These are phyloP conservation scores for Netelia inedita DNA, from an alignment of 2,888 invertebrate species.

Conservation along the genomic window DNA sequence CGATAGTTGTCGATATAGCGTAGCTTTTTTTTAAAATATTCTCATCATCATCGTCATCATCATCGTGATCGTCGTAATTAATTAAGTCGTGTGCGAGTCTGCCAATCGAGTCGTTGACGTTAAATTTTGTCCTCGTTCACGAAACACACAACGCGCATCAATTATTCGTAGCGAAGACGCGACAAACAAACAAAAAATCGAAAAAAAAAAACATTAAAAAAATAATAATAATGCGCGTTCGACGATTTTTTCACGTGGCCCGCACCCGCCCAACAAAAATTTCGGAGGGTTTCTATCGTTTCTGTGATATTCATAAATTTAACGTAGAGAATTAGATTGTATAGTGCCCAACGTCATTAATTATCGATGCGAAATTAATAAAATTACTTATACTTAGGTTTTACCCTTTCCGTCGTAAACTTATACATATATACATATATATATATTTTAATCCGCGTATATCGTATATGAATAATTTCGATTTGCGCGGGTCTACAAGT, in stretches of 20 bases:
- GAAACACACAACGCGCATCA: constrained; percentile 43
- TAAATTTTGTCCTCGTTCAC: constrained; percentile 20
- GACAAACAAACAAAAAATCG: not conserved
- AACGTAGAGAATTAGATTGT: not conserved
- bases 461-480: not conserved
- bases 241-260: constrained; percentile 46
- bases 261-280: constrained; percentile 39
- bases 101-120: constrained; percentile 32
- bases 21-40: constrained; percentile 24
- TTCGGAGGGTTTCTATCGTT: constrained; percentile 65
- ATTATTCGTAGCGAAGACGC: constrained; percentile 25
- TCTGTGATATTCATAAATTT: constrained; percentile 63
- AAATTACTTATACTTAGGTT: constrained; percentile 5
- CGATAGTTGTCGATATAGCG: constrained; percentile 15
- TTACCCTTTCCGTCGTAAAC: not conserved
- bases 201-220: not conserved
- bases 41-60: not conserved
- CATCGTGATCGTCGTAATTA: constrained; percentile 22
- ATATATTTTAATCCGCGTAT: not conserved
- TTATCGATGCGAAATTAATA: constrained; percentile 2
- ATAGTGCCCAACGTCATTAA: not conserved
- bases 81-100: constrained; percentile 43
- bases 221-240: not conserved
- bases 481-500: not conserved
- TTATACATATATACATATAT: not conserved